A percentile compares a stretch with the other conserved stretches of the same genome.
These are phyloP conservation scores for Atrina japonica DNA, from an alignment of 2,888 invertebrate species.

Conservation along the genomic window DNA sequence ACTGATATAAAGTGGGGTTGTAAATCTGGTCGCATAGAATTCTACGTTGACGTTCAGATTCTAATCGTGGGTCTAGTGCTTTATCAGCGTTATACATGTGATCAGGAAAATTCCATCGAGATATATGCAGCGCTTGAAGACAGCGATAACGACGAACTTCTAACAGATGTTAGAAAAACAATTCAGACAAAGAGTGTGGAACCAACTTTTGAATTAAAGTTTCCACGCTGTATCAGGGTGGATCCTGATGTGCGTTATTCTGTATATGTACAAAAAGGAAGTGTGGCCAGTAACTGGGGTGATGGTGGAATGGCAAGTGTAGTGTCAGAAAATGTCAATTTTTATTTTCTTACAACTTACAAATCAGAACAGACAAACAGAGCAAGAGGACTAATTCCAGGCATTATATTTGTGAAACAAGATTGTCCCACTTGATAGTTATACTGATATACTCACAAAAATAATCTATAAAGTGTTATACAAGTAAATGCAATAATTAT, in stretches of 20 bases:
- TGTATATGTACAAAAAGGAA: conserved; percentile 20
- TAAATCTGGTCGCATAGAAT: conserved; percentile 23
- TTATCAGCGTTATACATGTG: neutral
- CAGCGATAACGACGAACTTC: conserved; percentile 17
- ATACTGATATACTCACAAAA: too few species aligned
- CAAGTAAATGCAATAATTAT: too few species aligned
- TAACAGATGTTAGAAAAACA: conserved; percentile 25
- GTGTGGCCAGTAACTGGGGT: conserved; percentile 23
- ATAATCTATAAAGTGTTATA: too few species aligned
- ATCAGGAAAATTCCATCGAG: neutral
- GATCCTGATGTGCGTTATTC: conserved; percentile 28
- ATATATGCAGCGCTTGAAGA: conserved; percentile 26
- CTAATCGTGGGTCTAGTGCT: conserved; percentile 18
- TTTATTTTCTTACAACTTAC: conserved; percentile 25
- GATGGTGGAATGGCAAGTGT: conserved; percentile 31
- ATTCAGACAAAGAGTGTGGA: neutral
- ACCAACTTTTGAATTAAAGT: conserved; percentile 17
- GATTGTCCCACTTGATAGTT: too few species aligned
- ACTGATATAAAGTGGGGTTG: conserved; percentile 26
- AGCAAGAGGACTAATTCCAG: conserved; percentile 20
- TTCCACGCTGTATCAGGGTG: conserved; percentile 14
- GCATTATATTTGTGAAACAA: conserved; percentile 8
- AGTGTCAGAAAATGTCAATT: conserved; percentile 24
- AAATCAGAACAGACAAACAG: conserved; percentile 28
- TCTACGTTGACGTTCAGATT: conserved; percentile 24